Evolutionary conservation across 2,888 invertebrate genomes (phyloP).

Genomic region (Nephrotoma appendiculata): DNA sequence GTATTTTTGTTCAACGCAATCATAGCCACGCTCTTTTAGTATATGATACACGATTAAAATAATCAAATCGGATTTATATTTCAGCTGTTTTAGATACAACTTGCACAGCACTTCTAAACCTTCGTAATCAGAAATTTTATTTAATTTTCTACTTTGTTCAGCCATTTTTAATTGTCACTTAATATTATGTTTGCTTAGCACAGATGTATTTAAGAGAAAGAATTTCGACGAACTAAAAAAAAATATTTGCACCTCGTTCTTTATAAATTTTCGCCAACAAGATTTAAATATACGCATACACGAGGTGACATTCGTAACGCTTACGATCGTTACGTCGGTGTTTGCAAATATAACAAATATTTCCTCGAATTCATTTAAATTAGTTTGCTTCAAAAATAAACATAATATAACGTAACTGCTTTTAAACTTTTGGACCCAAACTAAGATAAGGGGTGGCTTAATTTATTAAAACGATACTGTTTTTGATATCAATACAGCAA

Average conservation of each 20-base stretch:
- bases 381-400: too few relatives aligned
- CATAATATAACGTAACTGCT: too few relatives aligned
- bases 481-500: too few relatives aligned
- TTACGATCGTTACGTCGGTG: too few relatives aligned
- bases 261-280: background rate
- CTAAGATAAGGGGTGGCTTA: too few relatives aligned
- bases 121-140: background rate
- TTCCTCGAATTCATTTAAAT: too few relatives aligned
- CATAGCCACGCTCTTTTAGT: background rate
- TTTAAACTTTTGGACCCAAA: too few relatives aligned
- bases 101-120: background rate
- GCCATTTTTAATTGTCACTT: background rate
- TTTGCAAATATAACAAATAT: too few relatives aligned
- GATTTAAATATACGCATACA: too few relatives aligned
- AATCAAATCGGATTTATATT: background rate
- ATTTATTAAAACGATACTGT: too few relatives aligned
- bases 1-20: background rate
- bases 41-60: background rate
- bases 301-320: too few relatives aligned
- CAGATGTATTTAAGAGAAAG: too few relatives aligned
- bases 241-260: background rate
- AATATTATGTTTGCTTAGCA: background rate
- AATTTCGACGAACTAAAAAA: background rate
- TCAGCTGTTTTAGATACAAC: background rate
- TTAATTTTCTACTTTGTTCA: background rate